These are phyloP conservation scores for Luffia ferchaultella DNA, from an alignment of 2,888 invertebrate species.

Conservation along the genomic window DNA sequence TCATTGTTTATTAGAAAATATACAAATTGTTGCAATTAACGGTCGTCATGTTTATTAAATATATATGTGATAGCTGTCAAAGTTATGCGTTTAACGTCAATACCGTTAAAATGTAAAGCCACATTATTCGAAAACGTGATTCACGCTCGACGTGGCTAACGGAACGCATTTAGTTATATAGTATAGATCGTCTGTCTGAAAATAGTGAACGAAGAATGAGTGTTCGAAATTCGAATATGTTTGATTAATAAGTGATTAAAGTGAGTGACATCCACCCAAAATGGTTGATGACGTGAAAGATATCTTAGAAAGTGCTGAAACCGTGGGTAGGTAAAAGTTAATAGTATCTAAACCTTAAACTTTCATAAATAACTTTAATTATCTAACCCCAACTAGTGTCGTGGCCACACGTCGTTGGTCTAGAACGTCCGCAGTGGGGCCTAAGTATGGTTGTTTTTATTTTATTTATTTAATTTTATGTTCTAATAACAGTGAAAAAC, in stretches of 20 bases:
- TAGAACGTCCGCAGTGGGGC: conserved; percentile 53
- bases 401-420: conserved; percentile 62
- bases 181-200: conserved; percentile 62
- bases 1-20: no score
- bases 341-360: conserved; percentile 52
- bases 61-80: no score
- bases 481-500: neutral
- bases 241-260: conserved; percentile 57
- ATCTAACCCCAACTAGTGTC: conserved; percentile 63
- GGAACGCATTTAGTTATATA: conserved; percentile 55
- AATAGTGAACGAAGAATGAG: conserved; percentile 65
- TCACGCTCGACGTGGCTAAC: conserved; percentile 31
- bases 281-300: conserved; percentile 66
- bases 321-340: conserved; percentile 57
- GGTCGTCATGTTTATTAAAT: no score
- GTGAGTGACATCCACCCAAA: conserved; percentile 63
- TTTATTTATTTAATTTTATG: neutral
- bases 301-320: conserved; percentile 62
- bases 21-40: no score
- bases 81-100: no score
- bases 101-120: no score
- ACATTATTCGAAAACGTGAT: no score
- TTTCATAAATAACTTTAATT: conserved; percentile 52
- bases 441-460: conserved; percentile 13
- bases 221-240: conserved; percentile 52